Percentiles rank a stretch among this genome's conserved stretches.
phyloP scores from a whole-genome alignment of 2,888 invertebrate species.

The Philereme transversata region DNA sequence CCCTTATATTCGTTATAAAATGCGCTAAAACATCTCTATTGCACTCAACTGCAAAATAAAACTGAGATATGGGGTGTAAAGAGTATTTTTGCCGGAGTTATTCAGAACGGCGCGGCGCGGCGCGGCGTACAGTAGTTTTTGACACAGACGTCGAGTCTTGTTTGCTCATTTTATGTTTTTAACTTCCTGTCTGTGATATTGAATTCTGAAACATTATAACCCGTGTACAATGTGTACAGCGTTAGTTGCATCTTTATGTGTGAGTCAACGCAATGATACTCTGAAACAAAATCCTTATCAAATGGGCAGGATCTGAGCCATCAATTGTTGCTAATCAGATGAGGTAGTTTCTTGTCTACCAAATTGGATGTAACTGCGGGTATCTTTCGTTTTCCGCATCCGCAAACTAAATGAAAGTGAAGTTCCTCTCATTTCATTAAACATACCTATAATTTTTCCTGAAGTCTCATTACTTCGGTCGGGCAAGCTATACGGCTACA shows the following conservation, averaged over 20 bases:
- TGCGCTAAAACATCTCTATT: slow-evolving; percentile 63
- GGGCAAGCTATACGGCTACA: slow-evolving; percentile 40
- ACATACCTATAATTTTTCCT: slow-evolving; percentile 66
- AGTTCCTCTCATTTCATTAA: slow-evolving; percentile 67
- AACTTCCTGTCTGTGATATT: slow-evolving; percentile 19
- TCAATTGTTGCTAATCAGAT: slow-evolving; percentile 32
- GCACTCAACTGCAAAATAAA: slow-evolving; percentile 60
- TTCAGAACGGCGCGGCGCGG: slow-evolving; percentile 33
- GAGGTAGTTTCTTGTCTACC: slow-evolving; percentile 24
- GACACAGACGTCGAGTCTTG: slow-evolving; percentile 32
- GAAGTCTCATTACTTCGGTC: slow-evolving; percentile 65
- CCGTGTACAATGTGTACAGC: background rate
- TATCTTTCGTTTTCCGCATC: slow-evolving; percentile 39
- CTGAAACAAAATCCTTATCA: slow-evolving; percentile 13
- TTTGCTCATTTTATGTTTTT: slow-evolving; percentile 31
- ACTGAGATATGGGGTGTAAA: slow-evolving; percentile 56
- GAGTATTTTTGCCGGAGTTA: slow-evolving; percentile 46
- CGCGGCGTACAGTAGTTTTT: slow-evolving; percentile 29
- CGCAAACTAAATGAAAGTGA: slow-evolving; percentile 44
- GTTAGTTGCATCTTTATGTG: background rate
- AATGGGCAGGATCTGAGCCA: slow-evolving; percentile 22
- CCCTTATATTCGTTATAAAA: slow-evolving; percentile 71
- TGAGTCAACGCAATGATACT: background rate
- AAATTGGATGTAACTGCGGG: slow-evolving; percentile 36
- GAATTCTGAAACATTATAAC: slow-evolving; percentile 19